Percentiles rank a stretch among this genome's conserved stretches.
phyloP scores from a whole-genome alignment of 2,888 invertebrate species.

The Ormyrus nitidulus region DNA sequence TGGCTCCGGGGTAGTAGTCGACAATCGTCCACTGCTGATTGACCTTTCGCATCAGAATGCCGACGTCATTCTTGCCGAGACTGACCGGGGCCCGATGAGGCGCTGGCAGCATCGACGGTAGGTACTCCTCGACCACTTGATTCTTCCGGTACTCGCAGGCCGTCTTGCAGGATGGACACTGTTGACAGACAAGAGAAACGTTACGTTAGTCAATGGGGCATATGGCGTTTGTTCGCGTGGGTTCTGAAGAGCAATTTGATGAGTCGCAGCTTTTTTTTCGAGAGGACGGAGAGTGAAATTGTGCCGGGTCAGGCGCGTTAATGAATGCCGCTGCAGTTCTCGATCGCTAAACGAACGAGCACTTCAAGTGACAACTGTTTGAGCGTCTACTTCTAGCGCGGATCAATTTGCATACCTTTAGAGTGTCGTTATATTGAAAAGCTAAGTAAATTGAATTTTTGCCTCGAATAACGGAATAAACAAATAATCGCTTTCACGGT shows the following conservation, averaged over 20 bases:
- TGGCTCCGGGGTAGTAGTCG: conserved; percentile 67
- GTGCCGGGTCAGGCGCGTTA: conserved; percentile 25
- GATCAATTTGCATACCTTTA: not conserved
- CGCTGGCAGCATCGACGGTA: conserved; percentile 71
- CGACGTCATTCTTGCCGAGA: conserved; percentile 69
- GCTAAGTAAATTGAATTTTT: no score
- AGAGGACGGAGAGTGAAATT: not conserved
- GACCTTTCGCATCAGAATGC: conserved; percentile 66
- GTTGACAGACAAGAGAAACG: conserved; percentile 44
- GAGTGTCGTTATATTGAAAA: no score
- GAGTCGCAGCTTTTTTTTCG: not conserved
- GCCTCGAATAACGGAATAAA: not conserved
- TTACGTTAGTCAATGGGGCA: conserved; percentile 24
- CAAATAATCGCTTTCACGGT: not conserved
- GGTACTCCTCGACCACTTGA: conserved; percentile 67
- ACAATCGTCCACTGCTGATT: conserved; percentile 66
- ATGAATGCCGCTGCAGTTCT: conserved; percentile 4
- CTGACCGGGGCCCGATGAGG: conserved; percentile 67
- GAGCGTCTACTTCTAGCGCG: not conserved
- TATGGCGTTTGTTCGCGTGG: not conserved
- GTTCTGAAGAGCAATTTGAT: not conserved
- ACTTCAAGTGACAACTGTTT: not conserved
- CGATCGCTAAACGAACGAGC: not conserved
- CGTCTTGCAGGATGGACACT: conserved; percentile 70
- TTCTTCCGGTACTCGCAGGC: conserved; percentile 68